Percentiles rank a stretch among this genome's conserved stretches.
Conservation (phyloP, 2,113 vertebrate genomes). For the Meles meles region DNA sequence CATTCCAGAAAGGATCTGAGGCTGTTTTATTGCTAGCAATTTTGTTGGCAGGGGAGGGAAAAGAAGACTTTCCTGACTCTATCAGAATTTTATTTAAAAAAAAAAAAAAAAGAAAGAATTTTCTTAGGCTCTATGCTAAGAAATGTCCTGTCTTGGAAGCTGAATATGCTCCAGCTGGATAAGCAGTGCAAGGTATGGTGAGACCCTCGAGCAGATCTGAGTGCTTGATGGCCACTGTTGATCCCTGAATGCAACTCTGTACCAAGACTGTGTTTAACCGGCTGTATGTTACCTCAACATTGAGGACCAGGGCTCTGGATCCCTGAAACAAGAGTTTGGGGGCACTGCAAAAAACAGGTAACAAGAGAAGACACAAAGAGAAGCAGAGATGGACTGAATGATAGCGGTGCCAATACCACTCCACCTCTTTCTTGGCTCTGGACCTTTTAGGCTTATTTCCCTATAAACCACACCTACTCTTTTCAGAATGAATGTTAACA, state of each 20-base stretch:
- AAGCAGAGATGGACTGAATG: background rate
- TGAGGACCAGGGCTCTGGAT: background rate
- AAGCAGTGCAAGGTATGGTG: rapidly evolving
- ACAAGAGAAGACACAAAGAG: background rate
- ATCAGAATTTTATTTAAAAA: background rate
- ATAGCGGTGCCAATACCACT: background rate
- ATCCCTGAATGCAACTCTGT: background rate
- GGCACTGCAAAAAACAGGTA: background rate
- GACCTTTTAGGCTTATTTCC: background rate
- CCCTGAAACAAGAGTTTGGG: background rate
- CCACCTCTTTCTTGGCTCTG: background rate
- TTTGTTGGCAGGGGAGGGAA: background rate
- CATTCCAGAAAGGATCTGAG: background rate
- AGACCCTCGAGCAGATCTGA: background rate
- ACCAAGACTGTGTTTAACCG: background rate
- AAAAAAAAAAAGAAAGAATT: background rate
- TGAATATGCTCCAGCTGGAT: background rate
- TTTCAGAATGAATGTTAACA: background rate
- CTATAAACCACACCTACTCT: background rate
- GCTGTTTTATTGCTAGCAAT: background rate
- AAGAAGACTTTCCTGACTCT: background rate
- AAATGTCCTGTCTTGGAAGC: background rate
- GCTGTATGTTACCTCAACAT: background rate
- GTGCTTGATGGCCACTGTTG: rapidly evolving
- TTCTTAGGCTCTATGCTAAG: background rate